Percentiles rank a stretch among this genome's conserved stretches.
These are phyloP conservation scores for Saccopteryx leptura DNA, from an alignment of 2,113 vertebrate species.

Conservation along the genomic window DNA sequence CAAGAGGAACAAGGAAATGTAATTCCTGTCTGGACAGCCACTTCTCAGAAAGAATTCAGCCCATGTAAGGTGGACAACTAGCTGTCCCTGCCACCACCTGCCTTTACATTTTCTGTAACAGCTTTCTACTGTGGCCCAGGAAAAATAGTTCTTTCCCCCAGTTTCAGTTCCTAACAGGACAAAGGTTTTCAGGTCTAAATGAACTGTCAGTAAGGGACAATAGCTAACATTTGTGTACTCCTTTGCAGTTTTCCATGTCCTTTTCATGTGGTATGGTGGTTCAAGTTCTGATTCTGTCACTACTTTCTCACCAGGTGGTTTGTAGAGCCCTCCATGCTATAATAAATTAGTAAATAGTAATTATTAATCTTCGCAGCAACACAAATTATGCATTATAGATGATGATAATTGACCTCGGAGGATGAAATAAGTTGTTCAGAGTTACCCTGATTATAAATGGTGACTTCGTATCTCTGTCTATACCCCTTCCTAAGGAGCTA, in stretches of 20 bases:
- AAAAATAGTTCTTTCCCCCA: not conserved
- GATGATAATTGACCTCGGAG: not conserved
- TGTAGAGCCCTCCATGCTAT: not conserved
- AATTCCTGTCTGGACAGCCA: not conserved
- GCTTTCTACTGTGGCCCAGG: not conserved
- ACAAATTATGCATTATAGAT: not conserved
- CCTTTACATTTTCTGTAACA: not conserved
- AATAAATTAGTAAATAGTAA: slow-evolving; percentile 23
- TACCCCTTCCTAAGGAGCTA: not conserved
- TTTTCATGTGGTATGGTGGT: not conserved
- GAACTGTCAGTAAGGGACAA: not conserved
- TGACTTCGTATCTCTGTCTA: not conserved
- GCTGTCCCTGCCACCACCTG: not conserved
- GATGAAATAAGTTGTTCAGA: not conserved
- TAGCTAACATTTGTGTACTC: not conserved
- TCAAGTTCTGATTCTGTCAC: slow-evolving; percentile 20
- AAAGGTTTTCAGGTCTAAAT: slow-evolving; percentile 30
- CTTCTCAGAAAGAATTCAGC: slow-evolving; percentile 37
- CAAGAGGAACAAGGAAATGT: not conserved
- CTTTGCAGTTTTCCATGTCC: not conserved
- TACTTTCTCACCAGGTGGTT: not conserved
- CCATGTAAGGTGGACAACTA: not conserved
- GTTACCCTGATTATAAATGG: not conserved
- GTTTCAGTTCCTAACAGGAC: not conserved
- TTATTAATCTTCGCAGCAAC: slow-evolving; percentile 19